These are phyloP conservation scores for Paraescarpia echinospica DNA, from an alignment of 1,140 invertebrate genomes.

Conservation along the genomic window DNA sequence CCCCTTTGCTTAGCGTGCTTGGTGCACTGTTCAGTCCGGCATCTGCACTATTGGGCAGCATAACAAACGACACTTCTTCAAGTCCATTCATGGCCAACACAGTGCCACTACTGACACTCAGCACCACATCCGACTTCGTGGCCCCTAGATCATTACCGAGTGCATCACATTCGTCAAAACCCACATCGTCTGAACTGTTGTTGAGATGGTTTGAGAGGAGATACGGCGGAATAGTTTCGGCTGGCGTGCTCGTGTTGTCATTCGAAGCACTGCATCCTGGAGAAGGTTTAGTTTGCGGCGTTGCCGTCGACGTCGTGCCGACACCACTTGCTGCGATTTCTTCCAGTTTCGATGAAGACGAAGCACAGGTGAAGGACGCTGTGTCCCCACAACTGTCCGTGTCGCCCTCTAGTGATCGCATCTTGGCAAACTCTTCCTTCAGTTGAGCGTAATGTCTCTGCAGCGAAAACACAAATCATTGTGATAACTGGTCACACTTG, in stretches of 20 bases:
- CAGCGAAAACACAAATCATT: conserved; percentile 35
- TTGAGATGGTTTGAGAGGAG: background rate
- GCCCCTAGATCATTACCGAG: background rate
- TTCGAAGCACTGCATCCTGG: background rate
- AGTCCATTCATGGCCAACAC: background rate
- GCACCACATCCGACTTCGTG: background rate
- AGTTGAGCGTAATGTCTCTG: conserved; percentile 78
- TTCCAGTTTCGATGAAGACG: background rate
- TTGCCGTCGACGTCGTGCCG: background rate
- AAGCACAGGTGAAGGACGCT: background rate
- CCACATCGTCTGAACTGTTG: background rate
- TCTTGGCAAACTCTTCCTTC: conserved; percentile 76
- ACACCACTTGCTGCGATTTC: background rate
- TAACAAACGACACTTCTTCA: background rate
- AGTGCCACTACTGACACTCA: background rate
- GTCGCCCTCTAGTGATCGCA: conserved; percentile 67
- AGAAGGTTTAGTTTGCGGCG: background rate
- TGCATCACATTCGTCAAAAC: background rate
- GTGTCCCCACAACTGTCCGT: background rate
- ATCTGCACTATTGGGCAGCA: background rate
- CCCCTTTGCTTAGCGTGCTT: background rate
- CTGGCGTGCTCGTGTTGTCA: background rate
- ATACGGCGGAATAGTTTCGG: background rate
- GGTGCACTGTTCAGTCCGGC: background rate
- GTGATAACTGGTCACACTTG: background rate